Evolutionary conservation across 2,113 vertebrate species (phyloP), one percentile per base, ranked within the genome.

Genomic region (Barbus barbus): DNA sequence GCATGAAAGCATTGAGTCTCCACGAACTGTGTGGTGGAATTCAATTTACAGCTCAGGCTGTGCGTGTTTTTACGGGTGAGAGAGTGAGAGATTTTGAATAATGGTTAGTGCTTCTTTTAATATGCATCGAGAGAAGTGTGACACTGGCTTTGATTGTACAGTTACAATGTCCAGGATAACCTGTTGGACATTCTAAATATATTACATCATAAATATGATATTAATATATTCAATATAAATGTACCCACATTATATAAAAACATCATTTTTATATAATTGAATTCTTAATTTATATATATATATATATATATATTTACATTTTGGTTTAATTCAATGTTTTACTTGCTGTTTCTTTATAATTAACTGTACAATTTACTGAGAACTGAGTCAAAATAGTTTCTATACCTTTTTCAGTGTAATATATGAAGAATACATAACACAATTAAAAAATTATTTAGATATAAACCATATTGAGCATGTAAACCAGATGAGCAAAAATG

Each of bases 1-100:
- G 28, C 41, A 67, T 67, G 56, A 14, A 31, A 48, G 78, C 56
- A 46, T 20, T 41, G 33, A 36, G 24, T 46, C 78, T 80, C 41
- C 9, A 9, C 46, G 36, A 26, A 80, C 24, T 48, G 24, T 80
- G 58, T 67, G 41, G 9, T 67, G 60, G 60, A 67, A 67, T 67
- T 48, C 33, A 41, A 67, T 63, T 48, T 9, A 26, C 38, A 18
- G 38, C 60, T 61, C n/a, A 18, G 22, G 20, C 16, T 63, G 58
- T 79, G 77, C 36, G 31, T 11, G 46, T 76, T 76, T 71, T 24
- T 28, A 74, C 28, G 46, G 16, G 16, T 53, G 73, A 51, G 72
- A 46, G 13, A 48, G 28, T 33, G 18, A 13, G 53, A 60, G 46
- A 56, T 22, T 12, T 14, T 77, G 20, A 56, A 36, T n/a, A 22